phyloP scores from a whole-genome alignment of 2,888 invertebrate species.

The Byasa hedistus region DNA sequence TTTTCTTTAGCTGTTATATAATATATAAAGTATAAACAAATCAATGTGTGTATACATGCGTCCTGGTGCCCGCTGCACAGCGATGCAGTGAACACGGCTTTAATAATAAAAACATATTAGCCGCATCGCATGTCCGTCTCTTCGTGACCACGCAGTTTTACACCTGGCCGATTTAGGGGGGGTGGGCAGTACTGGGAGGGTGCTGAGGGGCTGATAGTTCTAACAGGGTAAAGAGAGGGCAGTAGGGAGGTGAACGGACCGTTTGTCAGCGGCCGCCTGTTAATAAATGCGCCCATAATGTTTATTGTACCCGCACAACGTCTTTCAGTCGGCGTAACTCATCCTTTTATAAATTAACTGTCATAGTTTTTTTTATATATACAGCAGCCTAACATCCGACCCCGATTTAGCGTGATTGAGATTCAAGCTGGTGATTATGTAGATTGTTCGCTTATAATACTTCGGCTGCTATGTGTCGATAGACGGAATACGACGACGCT shows the following conservation, averaged over 20 bases:
- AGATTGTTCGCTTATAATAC: too few species aligned
- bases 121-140: conserved; percentile 76
- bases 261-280: conserved; percentile 76
- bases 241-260: conserved; percentile 61
- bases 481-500: too few species aligned
- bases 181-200: conserved; percentile 40
- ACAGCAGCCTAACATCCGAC: too few species aligned
- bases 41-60: conserved; percentile 65
- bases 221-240: conserved; percentile 56
- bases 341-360: conserved; percentile 69
- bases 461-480: too few species aligned
- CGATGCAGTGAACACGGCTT: conserved; percentile 69
- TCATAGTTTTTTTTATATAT: conserved; percentile 36
- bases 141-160: conserved; percentile 79
- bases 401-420: too few species aligned
- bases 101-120: conserved; percentile 79
- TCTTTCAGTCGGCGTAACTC: conserved; percentile 65
- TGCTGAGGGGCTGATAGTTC: conserved; percentile 52
- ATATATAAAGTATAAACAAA: conserved; percentile 48
- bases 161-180: conserved; percentile 70
- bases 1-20: too few species aligned
- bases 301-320: conserved; percentile 74
- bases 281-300: conserved; percentile 76
- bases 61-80: conserved; percentile 31
- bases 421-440: too few species aligned